Evolutionary conservation across 2,888 invertebrate species (phyloP).

Genomic region (Acleris emargana): DNA sequence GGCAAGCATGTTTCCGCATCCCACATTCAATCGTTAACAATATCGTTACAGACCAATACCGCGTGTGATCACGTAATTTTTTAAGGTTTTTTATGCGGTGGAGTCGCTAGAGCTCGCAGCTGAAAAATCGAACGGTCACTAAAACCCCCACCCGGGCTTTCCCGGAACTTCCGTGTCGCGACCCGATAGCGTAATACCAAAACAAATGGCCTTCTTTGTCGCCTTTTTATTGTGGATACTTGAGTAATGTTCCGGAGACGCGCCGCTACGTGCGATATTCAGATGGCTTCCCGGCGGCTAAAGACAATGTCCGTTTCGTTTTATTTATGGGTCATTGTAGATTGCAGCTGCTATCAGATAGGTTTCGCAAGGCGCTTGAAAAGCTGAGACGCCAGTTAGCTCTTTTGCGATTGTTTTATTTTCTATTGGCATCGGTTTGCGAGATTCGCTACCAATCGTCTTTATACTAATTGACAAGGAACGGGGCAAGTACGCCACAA

Average conservation of each 20-base stretch:
- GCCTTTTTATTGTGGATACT: slow-evolving; percentile 67
- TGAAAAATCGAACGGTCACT: slow-evolving; percentile 61
- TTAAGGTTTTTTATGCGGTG: slow-evolving; percentile 53
- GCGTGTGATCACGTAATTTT: slow-evolving; percentile 44
- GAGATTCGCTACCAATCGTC: slow-evolving; percentile 56
- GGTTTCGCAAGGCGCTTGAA: slow-evolving; percentile 49
- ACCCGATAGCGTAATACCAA: slow-evolving; percentile 75
- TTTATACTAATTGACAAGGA: slow-evolving; percentile 61
- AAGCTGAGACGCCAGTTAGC: slow-evolving; percentile 42
- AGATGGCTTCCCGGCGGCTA: slow-evolving; percentile 47
- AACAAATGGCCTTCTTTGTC: slow-evolving; percentile 75
- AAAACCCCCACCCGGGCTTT: slow-evolving; percentile 48
- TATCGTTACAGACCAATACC: slow-evolving; percentile 37
- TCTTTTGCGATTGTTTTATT: slow-evolving; percentile 55
- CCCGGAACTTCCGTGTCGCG: slow-evolving; percentile 51
- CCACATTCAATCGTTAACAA: slow-evolving; percentile 35
- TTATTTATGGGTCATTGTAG: slow-evolving; percentile 45
- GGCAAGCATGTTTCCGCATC: slow-evolving; percentile 37
- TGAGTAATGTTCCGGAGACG: slow-evolving; percentile 67
- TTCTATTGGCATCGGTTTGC: slow-evolving; percentile 49
- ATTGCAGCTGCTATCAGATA: slow-evolving; percentile 50
- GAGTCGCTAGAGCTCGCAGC: slow-evolving; percentile 46
- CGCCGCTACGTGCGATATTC: slow-evolving; percentile 55
- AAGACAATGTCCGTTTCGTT: slow-evolving; percentile 43
- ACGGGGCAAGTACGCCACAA: slow-evolving; percentile 36